phyloP scores from a whole-genome alignment of 2,888 invertebrate genomes.

The Physocephala rufipes region DNA sequence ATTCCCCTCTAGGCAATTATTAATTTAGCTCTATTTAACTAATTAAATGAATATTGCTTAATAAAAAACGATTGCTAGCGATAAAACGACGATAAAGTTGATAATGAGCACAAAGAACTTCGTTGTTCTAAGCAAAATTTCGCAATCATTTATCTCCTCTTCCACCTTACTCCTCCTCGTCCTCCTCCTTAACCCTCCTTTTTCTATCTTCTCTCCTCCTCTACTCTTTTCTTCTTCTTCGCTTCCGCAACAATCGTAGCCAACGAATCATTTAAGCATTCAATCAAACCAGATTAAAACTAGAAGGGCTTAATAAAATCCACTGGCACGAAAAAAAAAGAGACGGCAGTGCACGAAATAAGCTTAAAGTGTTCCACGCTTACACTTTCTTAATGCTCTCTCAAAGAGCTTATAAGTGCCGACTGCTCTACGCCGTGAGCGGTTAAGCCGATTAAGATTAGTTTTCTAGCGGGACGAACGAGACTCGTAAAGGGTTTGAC shows the following conservation, averaged over 20 bases:
- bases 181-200: too few relatives aligned
- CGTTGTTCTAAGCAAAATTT: not conserved
- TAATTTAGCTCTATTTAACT: not conserved
- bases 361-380: conserved; percentile 1
- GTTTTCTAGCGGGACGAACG: not conserved
- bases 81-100: not conserved
- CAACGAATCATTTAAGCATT: not conserved
- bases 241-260: too few relatives aligned
- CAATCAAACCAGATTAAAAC: not conserved
- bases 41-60: not conserved
- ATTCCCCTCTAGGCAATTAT: too few relatives aligned
- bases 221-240: too few relatives aligned
- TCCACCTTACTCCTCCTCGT: too few relatives aligned
- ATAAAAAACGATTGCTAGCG: not conserved
- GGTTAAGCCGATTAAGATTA: conserved; percentile 1
- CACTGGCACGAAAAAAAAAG: not conserved
- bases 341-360: not conserved
- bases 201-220: too few relatives aligned
- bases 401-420: not conserved
- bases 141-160: not conserved
- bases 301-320: conserved; percentile 6
- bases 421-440: too few relatives aligned
- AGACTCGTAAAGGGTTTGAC: too few relatives aligned
- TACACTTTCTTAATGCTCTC: not conserved
- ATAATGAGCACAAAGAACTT: not conserved